Evolutionary conservation across 2,797 vertebrate species (phyloP).

Genomic region (Sebastes kiyomatsui): DNA sequence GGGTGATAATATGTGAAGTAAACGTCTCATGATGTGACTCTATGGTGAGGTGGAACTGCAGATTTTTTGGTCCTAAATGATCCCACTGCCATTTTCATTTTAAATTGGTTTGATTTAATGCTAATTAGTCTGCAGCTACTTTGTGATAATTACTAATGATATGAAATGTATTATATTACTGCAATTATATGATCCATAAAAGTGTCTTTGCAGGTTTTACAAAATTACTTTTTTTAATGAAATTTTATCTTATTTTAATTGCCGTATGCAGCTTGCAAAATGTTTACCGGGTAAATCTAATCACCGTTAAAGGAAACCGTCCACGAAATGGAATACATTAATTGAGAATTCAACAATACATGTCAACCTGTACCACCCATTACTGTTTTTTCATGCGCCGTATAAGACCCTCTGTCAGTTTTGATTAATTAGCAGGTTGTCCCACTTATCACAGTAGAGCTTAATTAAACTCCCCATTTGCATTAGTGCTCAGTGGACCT

Average conservation of each 20-base stretch:
- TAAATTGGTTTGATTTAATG: not conserved
- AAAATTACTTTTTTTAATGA: conserved; percentile 19
- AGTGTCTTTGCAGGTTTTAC: conserved; percentile 20
- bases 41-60: not conserved
- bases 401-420: conserved; percentile 65
- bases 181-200: conserved; percentile 21
- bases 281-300: conserved; percentile 47
- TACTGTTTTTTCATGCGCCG: conserved; percentile 37
- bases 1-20: not conserved
- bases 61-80: not conserved
- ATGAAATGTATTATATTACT: conserved; percentile 30
- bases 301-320: conserved; percentile 3
- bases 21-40: not conserved
- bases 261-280: conserved; percentile 7
- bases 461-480: conserved; percentile 80
- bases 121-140: conserved; percentile 22
- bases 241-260: conserved; percentile 10
- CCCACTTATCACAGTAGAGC: conserved; percentile 72
- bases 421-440: conserved; percentile 79
- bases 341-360: conserved; percentile 57
- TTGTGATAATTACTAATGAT: conserved; percentile 48
- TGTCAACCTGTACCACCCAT: conserved; percentile 45
- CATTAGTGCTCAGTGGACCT: conserved; percentile 65
- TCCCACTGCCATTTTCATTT: not conserved
- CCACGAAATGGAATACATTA: conserved; percentile 26